Evolutionary conservation across 2,113 vertebrate species (phyloP).

Genomic region (Aplodontia rufa): DNA sequence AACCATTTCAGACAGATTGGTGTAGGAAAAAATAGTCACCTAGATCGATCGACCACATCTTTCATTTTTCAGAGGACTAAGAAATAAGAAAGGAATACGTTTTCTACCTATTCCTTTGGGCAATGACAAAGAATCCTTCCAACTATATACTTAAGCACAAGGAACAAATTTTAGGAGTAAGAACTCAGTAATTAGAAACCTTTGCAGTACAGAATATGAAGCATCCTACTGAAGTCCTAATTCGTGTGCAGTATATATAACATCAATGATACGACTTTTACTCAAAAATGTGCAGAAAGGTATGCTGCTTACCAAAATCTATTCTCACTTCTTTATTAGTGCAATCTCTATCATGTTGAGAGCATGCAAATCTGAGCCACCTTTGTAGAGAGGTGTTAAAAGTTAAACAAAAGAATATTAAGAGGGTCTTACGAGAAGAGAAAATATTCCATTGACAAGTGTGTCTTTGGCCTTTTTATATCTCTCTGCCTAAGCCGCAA

Average conservation of each 20-base stretch:
- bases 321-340: not conserved
- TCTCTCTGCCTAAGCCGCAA: not conserved
- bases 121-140: conserved; percentile 8
- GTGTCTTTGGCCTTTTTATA: not conserved
- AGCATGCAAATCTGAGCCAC: not conserved
- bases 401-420: not conserved
- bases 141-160: not conserved
- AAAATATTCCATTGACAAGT: not conserved
- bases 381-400: not conserved
- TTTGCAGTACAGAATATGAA: not conserved
- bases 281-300: not conserved
- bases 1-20: not conserved
- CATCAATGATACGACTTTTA: not conserved
- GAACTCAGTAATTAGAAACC: not conserved
- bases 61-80: not conserved
- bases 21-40: not conserved
- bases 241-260: not conserved
- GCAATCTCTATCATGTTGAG: not conserved
- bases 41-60: not conserved
- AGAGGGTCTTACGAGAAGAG: not conserved
- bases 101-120: not conserved
- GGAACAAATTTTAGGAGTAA: not conserved
- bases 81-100: too few species aligned
- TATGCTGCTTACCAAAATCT: not conserved
- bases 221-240: not conserved